These are phyloP conservation scores for Scaptomyza graminum DNA, from an alignment of 1,140 invertebrate species.

Conservation along the genomic window DNA sequence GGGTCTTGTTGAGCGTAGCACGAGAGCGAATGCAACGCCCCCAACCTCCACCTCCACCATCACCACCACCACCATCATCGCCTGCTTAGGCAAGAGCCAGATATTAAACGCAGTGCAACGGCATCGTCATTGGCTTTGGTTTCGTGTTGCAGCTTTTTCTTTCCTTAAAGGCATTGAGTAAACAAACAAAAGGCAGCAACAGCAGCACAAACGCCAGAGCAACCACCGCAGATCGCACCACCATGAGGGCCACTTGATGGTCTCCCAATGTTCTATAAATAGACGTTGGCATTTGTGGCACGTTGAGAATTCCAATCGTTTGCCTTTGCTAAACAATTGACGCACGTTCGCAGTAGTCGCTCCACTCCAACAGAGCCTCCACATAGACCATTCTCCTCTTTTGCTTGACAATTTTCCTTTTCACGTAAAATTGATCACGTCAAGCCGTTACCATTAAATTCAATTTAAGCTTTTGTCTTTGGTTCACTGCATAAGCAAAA, in stretches of 20 bases:
- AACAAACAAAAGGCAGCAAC: constrained; percentile 59
- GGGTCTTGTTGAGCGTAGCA: constrained; percentile 66
- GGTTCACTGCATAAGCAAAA: no score
- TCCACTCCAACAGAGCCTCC: no score
- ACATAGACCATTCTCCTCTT: no score
- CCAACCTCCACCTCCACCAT: not conserved
- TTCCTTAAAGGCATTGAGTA: constrained; percentile 36
- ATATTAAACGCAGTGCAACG: constrained; percentile 58
- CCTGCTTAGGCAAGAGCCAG: not conserved
- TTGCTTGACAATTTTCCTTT: no score
- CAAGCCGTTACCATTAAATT: no score
- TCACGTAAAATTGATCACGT: no score
- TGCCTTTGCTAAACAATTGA: constrained; percentile 65
- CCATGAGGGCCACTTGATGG: constrained; percentile 36
- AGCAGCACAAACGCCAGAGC: constrained; percentile 20
- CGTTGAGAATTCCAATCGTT: constrained; percentile 52
- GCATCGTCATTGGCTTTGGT: constrained; percentile 42
- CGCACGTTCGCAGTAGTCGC: no score
- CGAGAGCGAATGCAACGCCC: constrained; percentile 25
- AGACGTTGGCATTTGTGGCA: constrained; percentile 45
- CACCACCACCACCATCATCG: not conserved
- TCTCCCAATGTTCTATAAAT: constrained; percentile 70
- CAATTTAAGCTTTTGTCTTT: no score
- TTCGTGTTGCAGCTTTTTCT: constrained; percentile 31
- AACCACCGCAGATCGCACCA: constrained; percentile 38